Conservation (phyloP, 2,888 invertebrate genomes). For the Watsonalla cultraria region DNA sequence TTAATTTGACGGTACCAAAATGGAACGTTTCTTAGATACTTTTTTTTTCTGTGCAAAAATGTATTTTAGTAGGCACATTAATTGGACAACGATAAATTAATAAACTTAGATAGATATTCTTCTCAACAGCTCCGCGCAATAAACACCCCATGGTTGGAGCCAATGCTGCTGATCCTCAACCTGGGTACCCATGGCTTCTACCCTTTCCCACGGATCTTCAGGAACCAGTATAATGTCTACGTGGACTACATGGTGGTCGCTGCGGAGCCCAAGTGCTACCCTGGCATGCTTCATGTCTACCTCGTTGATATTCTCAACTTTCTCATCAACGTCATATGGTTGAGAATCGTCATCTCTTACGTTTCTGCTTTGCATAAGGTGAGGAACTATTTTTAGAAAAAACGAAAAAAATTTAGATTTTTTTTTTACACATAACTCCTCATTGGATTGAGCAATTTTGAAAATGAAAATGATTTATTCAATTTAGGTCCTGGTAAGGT, state of each 20-base stretch:
- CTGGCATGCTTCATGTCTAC: slow-evolving; percentile 55
- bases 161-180: slow-evolving; percentile 46
- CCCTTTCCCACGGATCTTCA: slow-evolving; percentile 47
- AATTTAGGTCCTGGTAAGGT: too few relatives aligned
- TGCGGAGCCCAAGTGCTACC: slow-evolving; percentile 42
- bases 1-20: too few relatives aligned
- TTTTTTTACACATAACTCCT: too few relatives aligned
- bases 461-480: too few relatives aligned
- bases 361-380: slow-evolving; percentile 52
- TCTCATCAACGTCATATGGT: slow-evolving; percentile 54
- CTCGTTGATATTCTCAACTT: slow-evolving; percentile 49
- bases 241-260: slow-evolving; percentile 34
- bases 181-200: slow-evolving; percentile 64
- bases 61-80: too few relatives aligned
- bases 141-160: slow-evolving; percentile 44
- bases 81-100: too few relatives aligned
- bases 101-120: too few relatives aligned
- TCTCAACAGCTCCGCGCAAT: slow-evolving; percentile 35
- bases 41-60: too few relatives aligned
- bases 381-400: slow-evolving; percentile 5
- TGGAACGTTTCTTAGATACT: too few relatives aligned
- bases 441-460: too few relatives aligned
- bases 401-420: too few relatives aligned
- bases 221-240: slow-evolving; percentile 34
- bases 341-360: slow-evolving; percentile 47